phyloP scores from a whole-genome alignment of 92 coral and sea anemone species.

The Epizoanthus rinbou region DNA sequence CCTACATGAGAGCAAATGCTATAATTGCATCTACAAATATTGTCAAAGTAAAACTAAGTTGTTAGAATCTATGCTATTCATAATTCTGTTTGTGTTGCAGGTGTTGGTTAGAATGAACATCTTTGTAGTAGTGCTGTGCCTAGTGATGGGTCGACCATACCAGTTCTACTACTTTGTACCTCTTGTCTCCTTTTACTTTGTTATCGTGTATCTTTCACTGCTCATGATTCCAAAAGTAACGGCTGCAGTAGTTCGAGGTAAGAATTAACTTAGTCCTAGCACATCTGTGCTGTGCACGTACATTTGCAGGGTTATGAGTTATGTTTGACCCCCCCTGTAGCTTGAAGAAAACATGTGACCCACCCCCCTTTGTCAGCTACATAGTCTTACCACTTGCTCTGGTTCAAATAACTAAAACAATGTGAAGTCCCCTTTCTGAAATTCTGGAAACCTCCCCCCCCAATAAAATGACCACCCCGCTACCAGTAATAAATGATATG shows the following conservation, averaged over 20 bases:
- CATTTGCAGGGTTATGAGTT: no score
- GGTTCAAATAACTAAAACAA: no score
- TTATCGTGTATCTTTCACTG: constrained; percentile 72
- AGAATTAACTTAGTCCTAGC: background rate
- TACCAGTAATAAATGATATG: no score
- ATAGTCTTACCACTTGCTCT: no score
- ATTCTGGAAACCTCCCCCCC: no score
- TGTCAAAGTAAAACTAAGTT: background rate
- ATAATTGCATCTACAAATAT: background rate
- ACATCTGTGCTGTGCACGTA: background rate
- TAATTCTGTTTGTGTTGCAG: constrained; percentile 46
- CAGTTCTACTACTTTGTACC: constrained; percentile 99
- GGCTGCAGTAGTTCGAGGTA: constrained; percentile 88
- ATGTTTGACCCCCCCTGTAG: background rate
- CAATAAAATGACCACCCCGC: no score
- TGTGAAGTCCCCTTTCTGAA: no score
- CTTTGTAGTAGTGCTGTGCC: constrained; percentile 81
- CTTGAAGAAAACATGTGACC: no score
- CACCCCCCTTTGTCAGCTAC: no score
- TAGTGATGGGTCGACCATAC: constrained; percentile 96
- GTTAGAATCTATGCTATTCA: background rate
- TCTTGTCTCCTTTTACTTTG: constrained; percentile 92
- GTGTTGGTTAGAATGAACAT: constrained; percentile 93
- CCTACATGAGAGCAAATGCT: background rate
- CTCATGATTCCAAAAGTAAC: constrained; percentile 86